A percentile compares a stretch with the other conserved stretches of the same genome.
These are phyloP conservation scores for Hartigia nigra DNA, from an alignment of 2,888 invertebrate genomes.

Conservation along the genomic window DNA sequence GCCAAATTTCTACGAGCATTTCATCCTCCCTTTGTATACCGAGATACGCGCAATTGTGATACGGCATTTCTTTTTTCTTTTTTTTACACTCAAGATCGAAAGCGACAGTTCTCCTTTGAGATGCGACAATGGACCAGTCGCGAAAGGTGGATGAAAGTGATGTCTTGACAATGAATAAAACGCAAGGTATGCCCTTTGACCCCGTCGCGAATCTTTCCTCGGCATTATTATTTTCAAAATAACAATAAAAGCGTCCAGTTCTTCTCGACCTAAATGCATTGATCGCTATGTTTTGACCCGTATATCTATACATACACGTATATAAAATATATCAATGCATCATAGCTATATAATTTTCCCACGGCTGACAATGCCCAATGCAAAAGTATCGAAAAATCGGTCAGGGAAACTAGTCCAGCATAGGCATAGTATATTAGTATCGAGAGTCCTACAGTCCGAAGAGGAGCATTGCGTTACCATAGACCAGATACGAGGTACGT, in stretches of 20 bases:
- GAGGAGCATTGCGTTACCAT: conserved; percentile 39
- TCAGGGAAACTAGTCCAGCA: conserved; percentile 53
- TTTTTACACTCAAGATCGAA: not conserved
- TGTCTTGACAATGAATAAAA: not conserved
- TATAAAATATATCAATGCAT: not conserved
- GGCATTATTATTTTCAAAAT: too few relatives aligned
- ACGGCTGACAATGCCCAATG: conserved; percentile 5
- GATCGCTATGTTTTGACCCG: too few relatives aligned
- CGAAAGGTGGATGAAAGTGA: not conserved
- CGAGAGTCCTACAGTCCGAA: conserved; percentile 29
- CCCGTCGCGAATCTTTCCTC: not conserved
- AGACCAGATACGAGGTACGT: conserved; percentile 26
- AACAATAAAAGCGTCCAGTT: not conserved
- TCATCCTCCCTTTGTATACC: not conserved
- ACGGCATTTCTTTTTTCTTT: not conserved
- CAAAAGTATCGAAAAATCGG: conserved; percentile 49
- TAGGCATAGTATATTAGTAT: conserved; percentile 25
- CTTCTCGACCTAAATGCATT: not conserved
- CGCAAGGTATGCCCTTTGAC: not conserved
- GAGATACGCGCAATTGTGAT: not conserved
- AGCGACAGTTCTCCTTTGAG: not conserved
- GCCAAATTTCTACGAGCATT: not conserved
- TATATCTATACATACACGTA: not conserved
- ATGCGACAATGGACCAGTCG: not conserved
- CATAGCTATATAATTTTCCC: not conserved